Conservation (phyloP, 92 coral and sea anemone species). For the Meandrina meandrites region DNA sequence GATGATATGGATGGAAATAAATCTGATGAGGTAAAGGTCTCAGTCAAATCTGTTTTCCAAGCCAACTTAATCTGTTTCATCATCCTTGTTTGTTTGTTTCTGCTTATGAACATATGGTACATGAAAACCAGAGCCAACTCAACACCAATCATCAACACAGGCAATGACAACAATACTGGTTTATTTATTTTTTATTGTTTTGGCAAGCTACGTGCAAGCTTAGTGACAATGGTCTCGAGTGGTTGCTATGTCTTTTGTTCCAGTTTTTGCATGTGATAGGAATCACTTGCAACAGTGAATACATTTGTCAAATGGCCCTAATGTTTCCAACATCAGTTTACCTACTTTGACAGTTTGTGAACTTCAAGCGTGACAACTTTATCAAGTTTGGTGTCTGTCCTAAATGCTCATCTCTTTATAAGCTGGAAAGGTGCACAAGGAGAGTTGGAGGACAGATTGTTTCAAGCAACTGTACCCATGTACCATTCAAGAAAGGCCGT, state of each 20-base stretch:
- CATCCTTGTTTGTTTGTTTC: too few relatives aligned
- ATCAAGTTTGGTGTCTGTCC: constrained; percentile 54
- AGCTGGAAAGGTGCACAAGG: too few relatives aligned
- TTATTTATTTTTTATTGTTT: constrained; percentile 47
- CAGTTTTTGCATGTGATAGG: constrained; percentile 55
- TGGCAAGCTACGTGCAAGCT: constrained; percentile 62
- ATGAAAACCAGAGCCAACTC: constrained; percentile 39
- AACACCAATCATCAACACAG: neutral
- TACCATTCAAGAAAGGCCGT: constrained; percentile 20
- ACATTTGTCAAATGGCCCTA: too few relatives aligned
- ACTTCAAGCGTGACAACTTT: constrained; percentile 35
- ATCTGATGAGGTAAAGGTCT: too few relatives aligned
- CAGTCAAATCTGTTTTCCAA: too few relatives aligned
- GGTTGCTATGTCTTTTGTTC: constrained; percentile 54
- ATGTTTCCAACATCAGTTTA: constrained; percentile 55
- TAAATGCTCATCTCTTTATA: constrained; percentile 39
- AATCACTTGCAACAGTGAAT: constrained; percentile 31
- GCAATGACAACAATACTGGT: constrained; percentile 50
- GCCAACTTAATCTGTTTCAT: too few relatives aligned
- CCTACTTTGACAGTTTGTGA: constrained; percentile 23
- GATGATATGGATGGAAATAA: too few relatives aligned
- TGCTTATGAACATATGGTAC: too few relatives aligned
- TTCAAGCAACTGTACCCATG: constrained; percentile 28
- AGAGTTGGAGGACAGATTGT: constrained; percentile 47
- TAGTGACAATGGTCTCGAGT: constrained; percentile 67